phyloP scores from a whole-genome alignment of 1,140 invertebrate species.

The Popillia japonica region DNA sequence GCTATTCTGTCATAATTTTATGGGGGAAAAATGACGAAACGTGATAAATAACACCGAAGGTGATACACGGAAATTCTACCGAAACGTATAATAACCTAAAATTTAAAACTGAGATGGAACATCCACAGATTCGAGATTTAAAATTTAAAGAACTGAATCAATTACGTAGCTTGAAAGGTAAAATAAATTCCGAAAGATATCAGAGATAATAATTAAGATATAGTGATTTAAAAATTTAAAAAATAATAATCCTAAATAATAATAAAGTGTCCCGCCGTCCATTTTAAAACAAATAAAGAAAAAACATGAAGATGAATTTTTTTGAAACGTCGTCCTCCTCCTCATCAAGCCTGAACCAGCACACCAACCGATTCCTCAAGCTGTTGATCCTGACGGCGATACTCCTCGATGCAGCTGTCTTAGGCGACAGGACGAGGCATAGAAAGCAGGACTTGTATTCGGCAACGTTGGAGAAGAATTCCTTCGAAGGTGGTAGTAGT shows the following conservation, averaged over 20 bases:
- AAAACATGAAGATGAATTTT: slow-evolving; percentile 1
- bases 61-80: too few species aligned
- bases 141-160: too few species aligned
- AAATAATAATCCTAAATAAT: too few species aligned
- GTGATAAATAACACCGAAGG: too few species aligned
- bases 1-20: too few species aligned
- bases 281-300: neutral
- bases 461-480: slow-evolving; percentile 44
- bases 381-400: neutral
- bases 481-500: slow-evolving; percentile 49
- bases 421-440: slow-evolving; percentile 49
- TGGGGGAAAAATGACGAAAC: too few species aligned
- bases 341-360: neutral
- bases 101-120: too few species aligned
- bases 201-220: neutral
- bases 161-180: too few species aligned
- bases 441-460: slow-evolving; percentile 51
- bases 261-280: too few species aligned
- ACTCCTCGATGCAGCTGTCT: neutral
- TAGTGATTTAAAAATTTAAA: neutral
- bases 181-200: neutral
- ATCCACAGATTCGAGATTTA: too few species aligned
- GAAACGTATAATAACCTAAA: too few species aligned
- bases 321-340: neutral
- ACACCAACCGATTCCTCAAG: neutral